Evolutionary conservation across 2,888 invertebrate genomes (phyloP), one percentile per base, ranked within the genome.

Genomic region (Sesamia inferens): DNA sequence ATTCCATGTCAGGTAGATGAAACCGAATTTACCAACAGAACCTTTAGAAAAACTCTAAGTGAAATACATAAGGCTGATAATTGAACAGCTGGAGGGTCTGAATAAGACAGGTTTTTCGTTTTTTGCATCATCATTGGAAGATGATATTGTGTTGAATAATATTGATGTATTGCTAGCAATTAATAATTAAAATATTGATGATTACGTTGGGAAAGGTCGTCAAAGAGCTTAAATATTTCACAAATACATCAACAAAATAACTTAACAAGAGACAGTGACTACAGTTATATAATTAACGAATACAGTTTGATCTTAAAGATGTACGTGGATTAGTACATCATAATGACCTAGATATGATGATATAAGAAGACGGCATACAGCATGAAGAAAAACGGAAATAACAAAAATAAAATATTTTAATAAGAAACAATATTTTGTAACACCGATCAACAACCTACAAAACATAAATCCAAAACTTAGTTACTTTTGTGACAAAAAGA

Each of bases 41-140:
- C 11, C 22, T 47, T 51, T 0, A 5, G 0, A n/a, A 16, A 14
- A 10, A 61, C 48, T 59, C 42, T 76, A 69, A 14, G 13, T 5
- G 0, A 5, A 68, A 51, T 47, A 0, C 0, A 13, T 48, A 76
- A 68, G 63, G 73, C 68, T 79, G 22, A 77, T 24, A 71, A 63
- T 80, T 10, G 5, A 31, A 55, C 59, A 10, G 1, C 7, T 0
- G 7, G 1, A 64, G 71, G 57, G 51, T 70, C 74, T n/a, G 0
- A 11, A 16, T 65, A 59, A 0, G 39, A 19, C 66, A 68, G 75
- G 0, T 39, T 5, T 69, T 19, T 19, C 63, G 62, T 79, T 84
- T 85, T 84, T 85, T 86, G 86, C 85, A 75, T 77, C 51, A 76
- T 61, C 63, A 72, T 73, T 84, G 68, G 69, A 70, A 76, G 61